Conservation (phyloP, 2,797 vertebrate genomes). For the Numenius phaeopus region DNA sequence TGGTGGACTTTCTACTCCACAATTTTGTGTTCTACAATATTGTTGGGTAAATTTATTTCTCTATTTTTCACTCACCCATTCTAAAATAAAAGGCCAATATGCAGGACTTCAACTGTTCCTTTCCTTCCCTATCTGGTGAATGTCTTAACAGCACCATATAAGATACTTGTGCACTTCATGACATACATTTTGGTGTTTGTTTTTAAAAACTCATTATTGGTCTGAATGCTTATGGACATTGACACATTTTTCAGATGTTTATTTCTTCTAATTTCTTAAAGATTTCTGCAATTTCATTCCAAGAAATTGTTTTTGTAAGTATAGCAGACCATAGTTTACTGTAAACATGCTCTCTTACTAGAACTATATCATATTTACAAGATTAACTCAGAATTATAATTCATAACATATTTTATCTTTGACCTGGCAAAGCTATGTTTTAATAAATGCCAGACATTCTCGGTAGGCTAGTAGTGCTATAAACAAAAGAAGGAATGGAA, state of each 20-base stretch:
- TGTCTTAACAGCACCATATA: neutral
- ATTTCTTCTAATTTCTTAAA: neutral
- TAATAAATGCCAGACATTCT: neutral
- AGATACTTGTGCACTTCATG: neutral
- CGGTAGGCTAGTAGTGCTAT: neutral
- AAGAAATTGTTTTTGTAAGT: neutral
- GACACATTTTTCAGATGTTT: neutral
- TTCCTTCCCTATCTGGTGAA: accelerated
- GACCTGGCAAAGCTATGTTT: neutral
- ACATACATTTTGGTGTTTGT: neutral
- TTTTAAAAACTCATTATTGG: neutral
- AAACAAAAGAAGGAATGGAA: neutral
- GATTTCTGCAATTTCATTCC: neutral
- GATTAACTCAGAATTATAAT: neutral
- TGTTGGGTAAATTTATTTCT: neutral
- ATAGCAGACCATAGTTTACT: neutral
- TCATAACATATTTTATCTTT: neutral
- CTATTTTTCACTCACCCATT: neutral
- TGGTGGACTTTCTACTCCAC: neutral
- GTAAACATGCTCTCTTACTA: neutral
- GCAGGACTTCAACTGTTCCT: neutral
- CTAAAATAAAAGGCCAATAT: neutral
- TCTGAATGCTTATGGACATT: neutral
- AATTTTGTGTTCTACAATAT: neutral
- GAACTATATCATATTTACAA: neutral